Evolutionary conservation across 2,113 vertebrate genomes (phyloP).

Genomic region (Carettochelys insculpta): DNA sequence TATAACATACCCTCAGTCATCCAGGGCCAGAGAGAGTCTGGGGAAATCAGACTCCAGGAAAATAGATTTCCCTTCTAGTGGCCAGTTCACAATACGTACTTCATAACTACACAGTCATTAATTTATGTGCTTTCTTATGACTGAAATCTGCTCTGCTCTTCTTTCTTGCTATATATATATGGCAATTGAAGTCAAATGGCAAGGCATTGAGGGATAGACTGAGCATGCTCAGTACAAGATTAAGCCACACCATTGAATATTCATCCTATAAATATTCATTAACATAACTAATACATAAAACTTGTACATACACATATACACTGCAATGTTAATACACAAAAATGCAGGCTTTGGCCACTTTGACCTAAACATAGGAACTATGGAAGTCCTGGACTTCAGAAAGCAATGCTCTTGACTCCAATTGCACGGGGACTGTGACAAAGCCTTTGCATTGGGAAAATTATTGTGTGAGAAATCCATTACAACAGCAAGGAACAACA

Average conservation of each 20-base stretch:
- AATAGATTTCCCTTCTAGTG: too few species aligned
- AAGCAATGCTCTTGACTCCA: background rate
- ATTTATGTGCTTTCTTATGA: too few species aligned
- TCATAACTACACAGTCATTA: too few species aligned
- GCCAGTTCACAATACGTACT: too few species aligned
- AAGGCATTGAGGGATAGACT: background rate
- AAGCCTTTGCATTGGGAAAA: slow-evolving; percentile 36
- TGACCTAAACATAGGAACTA: slow-evolving; percentile 16
- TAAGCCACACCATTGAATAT: background rate
- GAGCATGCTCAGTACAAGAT: background rate
- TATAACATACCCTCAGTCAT: too few species aligned
- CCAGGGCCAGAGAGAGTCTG: too few species aligned
- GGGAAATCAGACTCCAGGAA: too few species aligned
- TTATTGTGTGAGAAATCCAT: slow-evolving; percentile 41
- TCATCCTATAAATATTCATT: background rate
- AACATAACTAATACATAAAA: background rate
- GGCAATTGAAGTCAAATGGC: too few species aligned
- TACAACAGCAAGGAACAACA: slow-evolving; percentile 7
- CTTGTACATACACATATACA: background rate
- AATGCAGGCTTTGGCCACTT: background rate
- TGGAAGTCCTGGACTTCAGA: background rate
- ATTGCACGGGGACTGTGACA: slow-evolving; percentile 2
- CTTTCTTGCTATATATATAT: too few species aligned
- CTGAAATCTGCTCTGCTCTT: too few species aligned
- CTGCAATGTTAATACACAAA: too few species aligned